phyloP scores from a whole-genome alignment of 1,140 invertebrate species.

The Cotesia vestalis region DNA sequence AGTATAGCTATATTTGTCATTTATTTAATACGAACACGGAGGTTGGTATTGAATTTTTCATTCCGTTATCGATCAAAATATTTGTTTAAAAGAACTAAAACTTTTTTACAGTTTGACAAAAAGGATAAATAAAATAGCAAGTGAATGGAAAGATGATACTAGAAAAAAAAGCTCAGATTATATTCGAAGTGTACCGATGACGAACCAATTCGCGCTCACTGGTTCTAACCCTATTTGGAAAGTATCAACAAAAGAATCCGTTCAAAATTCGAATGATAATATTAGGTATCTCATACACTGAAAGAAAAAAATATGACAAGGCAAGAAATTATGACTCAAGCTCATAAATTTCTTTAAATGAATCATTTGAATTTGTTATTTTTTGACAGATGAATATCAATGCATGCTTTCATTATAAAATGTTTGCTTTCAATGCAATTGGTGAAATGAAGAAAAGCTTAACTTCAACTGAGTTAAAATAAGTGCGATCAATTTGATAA shows the following conservation, averaged over 20 bases:
- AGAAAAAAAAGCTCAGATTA: conserved; percentile 69
- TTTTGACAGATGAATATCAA: too few relatives aligned
- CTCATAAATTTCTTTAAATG: too few relatives aligned
- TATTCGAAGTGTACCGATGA: conserved; percentile 70
- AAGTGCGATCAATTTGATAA: too few relatives aligned
- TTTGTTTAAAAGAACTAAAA: conserved; percentile 21
- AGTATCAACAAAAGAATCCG: conserved; percentile 59
- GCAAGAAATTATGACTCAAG: too few relatives aligned
- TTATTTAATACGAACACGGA: conserved; percentile 65
- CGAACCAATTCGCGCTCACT: conserved; percentile 74
- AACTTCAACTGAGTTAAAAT: too few relatives aligned
- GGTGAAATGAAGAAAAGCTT: too few relatives aligned
- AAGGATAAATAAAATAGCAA: conserved; percentile 68
- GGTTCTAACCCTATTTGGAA: conserved; percentile 76
- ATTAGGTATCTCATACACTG: conserved; percentile 56
- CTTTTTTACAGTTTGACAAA: conserved; percentile 61
- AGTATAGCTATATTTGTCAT: conserved; percentile 63
- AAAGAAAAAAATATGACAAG: too few relatives aligned
- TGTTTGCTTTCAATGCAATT: too few relatives aligned
- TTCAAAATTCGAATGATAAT: conserved; percentile 56
- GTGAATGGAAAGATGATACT: conserved; percentile 69
- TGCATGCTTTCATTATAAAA: too few relatives aligned
- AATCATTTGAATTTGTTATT: too few relatives aligned
- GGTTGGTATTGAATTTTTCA: conserved; percentile 54
- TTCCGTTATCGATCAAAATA: neutral